Evolutionary conservation across 2,888 invertebrate genomes (phyloP).

Genomic region (Actias luna): DNA sequence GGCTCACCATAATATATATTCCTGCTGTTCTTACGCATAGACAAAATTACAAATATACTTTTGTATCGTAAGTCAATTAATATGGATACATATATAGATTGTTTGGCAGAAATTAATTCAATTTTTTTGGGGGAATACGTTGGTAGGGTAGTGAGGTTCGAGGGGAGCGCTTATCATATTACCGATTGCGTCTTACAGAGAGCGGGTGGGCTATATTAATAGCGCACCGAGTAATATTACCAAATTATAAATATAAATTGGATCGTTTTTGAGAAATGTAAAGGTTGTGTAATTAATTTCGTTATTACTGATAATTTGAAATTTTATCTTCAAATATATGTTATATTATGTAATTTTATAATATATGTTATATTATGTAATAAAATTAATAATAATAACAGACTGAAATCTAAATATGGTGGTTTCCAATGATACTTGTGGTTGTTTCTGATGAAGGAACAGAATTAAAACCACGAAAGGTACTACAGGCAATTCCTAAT

Average conservation of each 20-base stretch:
- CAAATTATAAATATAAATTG: constrained; percentile 56
- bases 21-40: not conserved
- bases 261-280: constrained; percentile 32
- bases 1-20: too few species aligned
- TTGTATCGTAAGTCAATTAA: constrained; percentile 45
- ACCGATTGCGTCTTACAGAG: constrained; percentile 63
- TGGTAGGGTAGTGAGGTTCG: constrained; percentile 37
- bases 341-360: constrained; percentile 2
- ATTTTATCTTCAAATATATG: not conserved
- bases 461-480: too few species aligned
- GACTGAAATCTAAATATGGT: too few species aligned
- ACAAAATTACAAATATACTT: constrained; percentile 35
- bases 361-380: too few species aligned
- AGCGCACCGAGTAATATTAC: constrained; percentile 54
- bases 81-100: constrained; percentile 45
- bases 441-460: too few species aligned
- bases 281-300: constrained; percentile 36
- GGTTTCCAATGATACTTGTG: too few species aligned
- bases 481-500: too few species aligned
- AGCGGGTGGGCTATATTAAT: constrained; percentile 62
- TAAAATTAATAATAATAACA: too few species aligned
- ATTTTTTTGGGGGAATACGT: constrained; percentile 64
- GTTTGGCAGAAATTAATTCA: constrained; percentile 72
- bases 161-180: constrained; percentile 69
- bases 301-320: not conserved